These are phyloP conservation scores for Pollenia griseotomentosa DNA, from an alignment of 2,888 invertebrate genomes.

Conservation along the genomic window DNA sequence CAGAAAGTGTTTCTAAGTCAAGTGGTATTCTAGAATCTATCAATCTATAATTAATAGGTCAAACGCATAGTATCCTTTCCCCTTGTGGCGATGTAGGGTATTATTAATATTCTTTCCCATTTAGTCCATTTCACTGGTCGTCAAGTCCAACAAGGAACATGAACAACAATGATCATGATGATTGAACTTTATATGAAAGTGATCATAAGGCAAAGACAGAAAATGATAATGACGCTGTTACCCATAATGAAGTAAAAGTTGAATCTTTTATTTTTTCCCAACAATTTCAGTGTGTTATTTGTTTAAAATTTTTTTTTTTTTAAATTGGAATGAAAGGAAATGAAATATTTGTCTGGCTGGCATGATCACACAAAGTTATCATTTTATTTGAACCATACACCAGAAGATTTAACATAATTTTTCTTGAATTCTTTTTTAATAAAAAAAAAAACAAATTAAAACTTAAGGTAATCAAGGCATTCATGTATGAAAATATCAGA, in stretches of 20 bases:
- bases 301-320: slow-evolving; percentile 12
- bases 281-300: slow-evolving; percentile 31
- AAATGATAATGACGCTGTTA: slow-evolving; percentile 9
- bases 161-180: slow-evolving; percentile 18
- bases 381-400: slow-evolving; percentile 79
- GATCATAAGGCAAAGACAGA: not conserved
- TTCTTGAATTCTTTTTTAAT: slow-evolving; percentile 8
- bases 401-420: slow-evolving; percentile 59
- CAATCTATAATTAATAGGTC: too few species aligned
- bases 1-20: too few species aligned
- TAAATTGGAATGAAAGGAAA: slow-evolving; percentile 78
- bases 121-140: not conserved
- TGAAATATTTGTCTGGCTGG: slow-evolving; percentile 82
- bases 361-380: slow-evolving; percentile 80
- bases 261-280: slow-evolving; percentile 37
- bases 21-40: too few species aligned
- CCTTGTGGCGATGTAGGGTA: too few species aligned
- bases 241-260: slow-evolving; percentile 37
- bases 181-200: slow-evolving; percentile 15
- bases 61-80: too few species aligned
- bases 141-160: not conserved
- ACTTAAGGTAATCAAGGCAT: slow-evolving; percentile 81
- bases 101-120: not conserved
- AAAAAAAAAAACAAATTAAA: slow-evolving; percentile 23
- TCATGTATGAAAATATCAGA: slow-evolving; percentile 74